Conservation (phyloP, 2,888 invertebrate genomes). For the Cataglyphis albicans region DNA sequence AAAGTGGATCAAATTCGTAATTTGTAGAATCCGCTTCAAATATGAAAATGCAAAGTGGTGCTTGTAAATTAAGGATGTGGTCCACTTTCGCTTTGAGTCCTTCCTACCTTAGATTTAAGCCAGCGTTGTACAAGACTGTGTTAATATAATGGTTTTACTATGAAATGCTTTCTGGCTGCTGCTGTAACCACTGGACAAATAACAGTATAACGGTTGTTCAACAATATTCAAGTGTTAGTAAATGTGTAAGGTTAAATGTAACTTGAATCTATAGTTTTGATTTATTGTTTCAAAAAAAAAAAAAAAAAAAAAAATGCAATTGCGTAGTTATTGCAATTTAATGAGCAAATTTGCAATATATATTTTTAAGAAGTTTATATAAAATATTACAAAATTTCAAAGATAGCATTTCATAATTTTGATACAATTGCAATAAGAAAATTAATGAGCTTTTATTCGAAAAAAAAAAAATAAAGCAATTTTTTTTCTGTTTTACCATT, state of each 20-base stretch:
- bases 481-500: background rate
- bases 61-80: conserved; percentile 28
- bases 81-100: conserved; percentile 27
- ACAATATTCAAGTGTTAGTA: conserved; percentile 5
- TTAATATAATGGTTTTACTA: conserved; percentile 39
- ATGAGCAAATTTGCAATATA: background rate
- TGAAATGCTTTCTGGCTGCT: conserved; percentile 30
- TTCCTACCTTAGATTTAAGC: conserved; percentile 28
- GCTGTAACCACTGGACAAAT: background rate
- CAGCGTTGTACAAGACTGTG: conserved; percentile 24
- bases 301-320: background rate
- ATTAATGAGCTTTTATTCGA: background rate
- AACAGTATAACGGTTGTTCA: conserved; percentile 15
- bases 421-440: background rate
- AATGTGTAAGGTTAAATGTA: background rate
- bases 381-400: background rate
- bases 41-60: conserved; percentile 29
- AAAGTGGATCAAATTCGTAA: conserved; percentile 14
- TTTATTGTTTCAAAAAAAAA: background rate
- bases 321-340: background rate
- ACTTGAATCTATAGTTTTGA: conserved; percentile 9
- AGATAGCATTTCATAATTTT: background rate
- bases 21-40: conserved; percentile 12
- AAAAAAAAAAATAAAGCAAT: background rate
- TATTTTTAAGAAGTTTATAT: background rate